Base-by-base conservation (phyloP, 1,140 invertebrate species). In the Varroa destructor region DNA sequence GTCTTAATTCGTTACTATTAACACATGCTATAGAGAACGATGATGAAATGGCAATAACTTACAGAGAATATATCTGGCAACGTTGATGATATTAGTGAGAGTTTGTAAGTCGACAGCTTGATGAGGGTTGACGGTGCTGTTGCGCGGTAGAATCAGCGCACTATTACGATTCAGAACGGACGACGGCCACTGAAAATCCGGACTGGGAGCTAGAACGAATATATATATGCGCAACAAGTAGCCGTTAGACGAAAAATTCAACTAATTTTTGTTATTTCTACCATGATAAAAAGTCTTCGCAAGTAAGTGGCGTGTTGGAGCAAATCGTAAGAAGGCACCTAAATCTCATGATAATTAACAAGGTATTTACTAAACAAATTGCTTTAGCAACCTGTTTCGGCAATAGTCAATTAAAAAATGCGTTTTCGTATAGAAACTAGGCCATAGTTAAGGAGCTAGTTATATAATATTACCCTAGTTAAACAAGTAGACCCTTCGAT, bases 61-160 rank as follows among this genome's bases (percentile, higher is more conserved):
- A 75, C 75, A 75, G 37, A 75, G 64, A 58, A 75, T 43, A 46
- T 74, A 75, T 54, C 75, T 25, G 1, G 75, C 75, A 54, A 75
- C 71, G 58, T 75, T 75, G 14, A 75, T 51, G n/a, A 75, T 46
- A 71, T 72, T 75, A 71, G 72, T 73, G 36, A 75, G 57, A 5
- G 75, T 72, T 37, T 67, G 61, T 14, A 67, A 46, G 40, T 67
- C 61, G 12, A 67, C 61, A 37, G 61, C 61, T 46, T 67, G 61
- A 40, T 67, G 61, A 0, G 61, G 61, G 46, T 67, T 67, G 12
- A 37, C 1, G 12, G 61, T 43, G 61, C 2, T 25, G 36, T 67
- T 67, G 10, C 61, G 61, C 12, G 61, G 61, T 14, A 67, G 37
- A 40, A 67, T 46, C 10, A 67, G 46, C 1, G 61, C 61, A 40